Base-by-base conservation (phyloP, 2,888 invertebrate genomes). In the Merodon equestris region DNA sequence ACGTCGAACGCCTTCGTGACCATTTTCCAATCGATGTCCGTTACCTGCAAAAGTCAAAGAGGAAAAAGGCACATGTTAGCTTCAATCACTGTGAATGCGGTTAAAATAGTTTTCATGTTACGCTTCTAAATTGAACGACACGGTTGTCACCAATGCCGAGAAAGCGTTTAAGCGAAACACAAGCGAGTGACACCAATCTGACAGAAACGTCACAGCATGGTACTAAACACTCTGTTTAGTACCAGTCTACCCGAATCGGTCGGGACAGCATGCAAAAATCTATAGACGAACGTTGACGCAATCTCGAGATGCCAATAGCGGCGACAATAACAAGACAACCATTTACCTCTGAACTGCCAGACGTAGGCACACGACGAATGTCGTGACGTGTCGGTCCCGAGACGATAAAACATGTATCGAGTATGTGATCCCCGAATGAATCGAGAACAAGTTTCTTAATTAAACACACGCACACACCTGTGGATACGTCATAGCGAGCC, bases 371-470 rank as follows among this genome's bases (percentile, higher is more conserved):
- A 42, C 15, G n/a, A n/a, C n/a, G n/a, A 34, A 13, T 44, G 42
- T 40, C 27, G 7, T 27, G 27, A 27, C 27, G 40, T n/a, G 50
- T 51, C 7, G 5, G 12, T 34, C 48, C 54, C 54, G 45, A 56
- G n/a, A n/a, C n/a, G n/a, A n/a, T n/a, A n/a, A n/a, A n/a, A n/a
- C n/a, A n/a, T n/a, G n/a, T n/a, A n/a, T n/a, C n/a, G n/a, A n/a
- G n/a, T n/a, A 66, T 17, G 51, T 60, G 17, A 14, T 60, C 17
- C 40, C 61, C 77, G 68, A 61, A 77, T 77, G 67, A 63, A 67
- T 67, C 67, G 63, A 72, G 61, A 77, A 77, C 77, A 63, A 67
- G 77, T 77, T 77, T 77, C 13, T 63, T 60, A 67, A 72, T 72
- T 67, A 63, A 77, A 77, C 7, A 40, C 72, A 67, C 77, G 72